Evolutionary conservation across 2,113 vertebrate genomes (phyloP), one percentile per base, ranked within the genome.

Genomic region (Thymallus thymallus): DNA sequence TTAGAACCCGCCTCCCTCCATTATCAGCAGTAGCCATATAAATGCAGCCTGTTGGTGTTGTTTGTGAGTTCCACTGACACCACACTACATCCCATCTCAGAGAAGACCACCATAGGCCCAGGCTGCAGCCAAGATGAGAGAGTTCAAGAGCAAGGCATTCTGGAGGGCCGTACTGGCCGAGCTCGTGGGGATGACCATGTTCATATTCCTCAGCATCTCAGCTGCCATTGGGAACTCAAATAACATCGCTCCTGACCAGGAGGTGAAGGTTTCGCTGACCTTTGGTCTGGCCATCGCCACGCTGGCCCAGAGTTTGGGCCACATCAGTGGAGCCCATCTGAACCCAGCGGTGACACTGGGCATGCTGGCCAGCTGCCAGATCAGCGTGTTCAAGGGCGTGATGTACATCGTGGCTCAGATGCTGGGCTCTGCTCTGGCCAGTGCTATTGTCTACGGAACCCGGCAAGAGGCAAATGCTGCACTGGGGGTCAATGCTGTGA

Each of bases 181-280:
- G 82, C 91, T 90, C 18, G 75, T 96, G 24, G 94, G 94, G 72
- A 94, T 94, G 92, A 93, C 62, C 67, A 77, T 96, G 76, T 95
- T 96, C n/a, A 84, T 96, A 69, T 94, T 95, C 73, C 89, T 91
- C 66, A 92, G 94, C 83, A 92, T 95, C 0, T 94, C 92, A 0
- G 88, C 93, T 0, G 93, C 89, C 23, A 81, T 95, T 78, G 94
- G 94, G 14, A 71, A 81, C 85, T 85, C 71, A 71, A 76, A n/a
- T 91, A 89, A 87, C 86, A 89, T 0, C 0, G 90, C 74, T 0
- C 87, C 64, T 0, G 69, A 88, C 35, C 92, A 94, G 80, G 96
- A 98, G 0, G 92, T 97, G 74, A 96, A 96, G 79, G 94, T 96
- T 66, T 94, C 94, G 0, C 87, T 97, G 87, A 92, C 93, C n/a